Evolutionary conservation across 2,797 vertebrate genomes (phyloP).

Genomic region (Enteromius fasciolatus): DNA sequence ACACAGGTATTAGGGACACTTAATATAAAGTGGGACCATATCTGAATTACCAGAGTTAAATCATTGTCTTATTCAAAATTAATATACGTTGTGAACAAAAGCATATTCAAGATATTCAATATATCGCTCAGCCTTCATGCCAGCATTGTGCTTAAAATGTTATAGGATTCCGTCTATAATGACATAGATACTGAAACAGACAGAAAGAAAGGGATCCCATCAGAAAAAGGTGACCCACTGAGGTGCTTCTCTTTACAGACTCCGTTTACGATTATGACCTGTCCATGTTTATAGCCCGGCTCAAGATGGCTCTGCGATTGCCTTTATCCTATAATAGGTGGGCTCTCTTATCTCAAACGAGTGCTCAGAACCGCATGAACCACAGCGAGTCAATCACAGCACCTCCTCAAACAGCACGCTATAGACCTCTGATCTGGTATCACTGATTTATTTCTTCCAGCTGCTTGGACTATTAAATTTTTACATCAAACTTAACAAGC

Average conservation of each 20-base stretch:
- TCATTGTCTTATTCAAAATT: not conserved
- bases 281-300: constrained; percentile 27
- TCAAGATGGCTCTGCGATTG: constrained; percentile 44
- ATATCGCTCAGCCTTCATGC: not conserved
- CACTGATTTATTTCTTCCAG: constrained; percentile 30
- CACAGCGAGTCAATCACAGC: constrained; percentile 36
- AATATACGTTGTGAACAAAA: not conserved
- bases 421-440: constrained; percentile 27
- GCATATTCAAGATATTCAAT: not conserved
- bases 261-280: constrained; percentile 22
- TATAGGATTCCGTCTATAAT: not conserved
- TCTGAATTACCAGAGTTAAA: not conserved
- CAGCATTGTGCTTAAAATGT: not conserved
- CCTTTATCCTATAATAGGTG: constrained; percentile 45
- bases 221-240: constrained; percentile 9
- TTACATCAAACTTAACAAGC: constrained; percentile 31
- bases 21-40: not conserved
- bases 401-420: not conserved
- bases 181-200: not conserved
- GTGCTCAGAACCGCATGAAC: constrained; percentile 30
- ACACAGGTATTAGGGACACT: no score
- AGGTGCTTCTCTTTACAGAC: constrained; percentile 15
- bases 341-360: constrained; percentile 51
- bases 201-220: not conserved
- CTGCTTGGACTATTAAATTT: constrained; percentile 16